Evolutionary conservation across 2,888 invertebrate genomes (phyloP), one percentile per base, ranked within the genome.

Genomic region (Amaurobius ferox): DNA sequence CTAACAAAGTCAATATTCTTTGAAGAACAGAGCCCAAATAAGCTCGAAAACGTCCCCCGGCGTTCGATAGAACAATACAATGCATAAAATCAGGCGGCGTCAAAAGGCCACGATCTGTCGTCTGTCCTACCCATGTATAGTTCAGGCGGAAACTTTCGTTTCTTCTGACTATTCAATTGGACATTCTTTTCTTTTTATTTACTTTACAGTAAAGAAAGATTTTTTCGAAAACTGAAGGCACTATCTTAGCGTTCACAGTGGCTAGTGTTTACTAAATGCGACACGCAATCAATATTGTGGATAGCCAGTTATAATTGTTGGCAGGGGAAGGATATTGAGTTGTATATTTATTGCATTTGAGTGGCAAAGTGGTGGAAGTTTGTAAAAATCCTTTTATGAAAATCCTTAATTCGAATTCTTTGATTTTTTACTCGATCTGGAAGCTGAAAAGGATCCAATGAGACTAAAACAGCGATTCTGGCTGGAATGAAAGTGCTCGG

Each of bases 11-110:
- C 55, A 78, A 70, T 70, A 78, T 78, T 68, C 70, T 66, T 30
- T 23, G 76, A 70, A 39, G 40, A 78, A 68, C 40, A 76, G 64
- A 16, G 32, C 40, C 39, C 2, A 61, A 70, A 78, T 62, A 70
- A 78, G 70, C 64, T 68, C 32, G 77, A 78, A 78, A 78, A 64
- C 71, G 79, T 79, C 79, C 78, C 78, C 68, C 67, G 67, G 77
- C 77, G 77, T 77, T 48, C 32, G 77, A 77, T 78, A 39, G 70
- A 62, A 32, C 48, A 26, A 44, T 26, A 67, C 35, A 62, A 77
- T 55, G 78, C 64, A 72, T 64, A 79, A 79, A 72, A 79, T 72
- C 61, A 40, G 64, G 44, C 30, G 39, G 39, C 29, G 70, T 67
- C 68, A 77, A 68, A 77, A 61, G 70, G 61, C 35, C 64, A 23